Evolutionary conservation across 2,113 vertebrate genomes (phyloP).

Genomic region (Rattus rattus): DNA sequence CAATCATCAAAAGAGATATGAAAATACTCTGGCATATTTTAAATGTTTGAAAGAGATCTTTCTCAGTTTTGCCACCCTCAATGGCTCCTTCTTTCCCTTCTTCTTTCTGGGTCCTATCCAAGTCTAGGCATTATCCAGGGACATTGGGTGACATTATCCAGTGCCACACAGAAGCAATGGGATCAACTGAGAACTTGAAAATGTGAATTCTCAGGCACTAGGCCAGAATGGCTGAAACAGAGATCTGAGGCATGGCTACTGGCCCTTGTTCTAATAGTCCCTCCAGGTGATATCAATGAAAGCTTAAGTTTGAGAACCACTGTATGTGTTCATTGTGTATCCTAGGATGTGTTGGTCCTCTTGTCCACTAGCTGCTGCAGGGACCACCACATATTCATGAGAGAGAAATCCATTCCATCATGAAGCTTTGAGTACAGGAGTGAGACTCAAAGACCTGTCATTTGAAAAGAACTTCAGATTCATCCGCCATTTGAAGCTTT

Average conservation of each 20-base stretch:
- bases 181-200: not conserved
- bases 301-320: not conserved
- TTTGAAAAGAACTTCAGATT: not conserved
- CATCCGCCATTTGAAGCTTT: not conserved
- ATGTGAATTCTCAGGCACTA: not conserved
- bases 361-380: not conserved
- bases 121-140: not conserved
- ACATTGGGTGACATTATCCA: not conserved
- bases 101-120: not conserved
- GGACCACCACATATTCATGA: not conserved
- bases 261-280: not conserved
- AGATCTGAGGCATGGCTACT: not conserved
- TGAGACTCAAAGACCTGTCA: not conserved
- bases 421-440: not conserved
- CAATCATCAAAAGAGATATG: conserved; percentile 58
- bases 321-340: not conserved
- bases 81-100: not conserved
- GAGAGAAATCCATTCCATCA: not conserved
- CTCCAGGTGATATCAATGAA: not conserved
- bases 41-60: not conserved
- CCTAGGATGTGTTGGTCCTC: accelerated
- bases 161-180: not conserved
- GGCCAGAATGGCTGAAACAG: not conserved
- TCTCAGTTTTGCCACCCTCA: not conserved
- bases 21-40: conserved; percentile 10